A percentile compares a stretch with the other conserved stretches of the same genome.
These are phyloP conservation scores for Heliothis virescens DNA, from an alignment of 1,140 invertebrate genomes.

Conservation along the genomic window DNA sequence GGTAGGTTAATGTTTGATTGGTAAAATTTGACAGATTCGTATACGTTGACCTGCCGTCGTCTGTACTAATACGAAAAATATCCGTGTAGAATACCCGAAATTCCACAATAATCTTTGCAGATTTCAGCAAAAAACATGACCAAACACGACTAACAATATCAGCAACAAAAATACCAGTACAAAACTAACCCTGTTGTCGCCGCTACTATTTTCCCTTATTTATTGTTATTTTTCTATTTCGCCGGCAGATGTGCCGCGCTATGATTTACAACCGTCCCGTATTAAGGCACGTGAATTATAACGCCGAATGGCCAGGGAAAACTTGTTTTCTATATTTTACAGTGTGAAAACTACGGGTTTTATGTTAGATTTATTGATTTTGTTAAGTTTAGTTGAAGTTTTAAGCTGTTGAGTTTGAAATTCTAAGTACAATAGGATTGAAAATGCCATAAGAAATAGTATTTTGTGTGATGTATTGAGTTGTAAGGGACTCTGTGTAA, in stretches of 20 bases:
- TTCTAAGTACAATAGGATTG: neutral
- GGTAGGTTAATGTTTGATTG: too few species aligned
- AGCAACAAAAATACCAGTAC: neutral
- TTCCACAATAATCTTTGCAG: too few species aligned
- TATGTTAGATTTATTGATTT: neutral
- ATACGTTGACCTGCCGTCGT: too few species aligned
- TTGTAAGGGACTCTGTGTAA: too few species aligned
- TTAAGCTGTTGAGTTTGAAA: neutral
- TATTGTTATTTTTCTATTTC: slow-evolving; percentile 86
- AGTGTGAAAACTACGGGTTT: slow-evolving; percentile 11
- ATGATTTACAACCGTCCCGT: slow-evolving; percentile 81
- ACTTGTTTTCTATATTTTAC: slow-evolving; percentile 45
- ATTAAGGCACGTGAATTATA: slow-evolving; percentile 81
- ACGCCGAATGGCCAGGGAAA: slow-evolving; percentile 64
- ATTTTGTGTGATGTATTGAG: too few species aligned
- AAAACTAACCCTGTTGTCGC: slow-evolving; percentile 58
- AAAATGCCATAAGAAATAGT: too few species aligned
- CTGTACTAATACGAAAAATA: too few species aligned
- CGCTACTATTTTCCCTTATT: slow-evolving; percentile 74
- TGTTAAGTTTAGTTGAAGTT: neutral
- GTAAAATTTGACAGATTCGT: too few species aligned
- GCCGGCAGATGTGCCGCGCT: slow-evolving; percentile 80
- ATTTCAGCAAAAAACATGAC: neutral
- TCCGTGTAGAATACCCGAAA: too few species aligned
- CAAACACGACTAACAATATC: neutral